Evolutionary conservation across 2,797 vertebrate genomes (phyloP).

Genomic region (Kryptolebias ocellatus): DNA sequence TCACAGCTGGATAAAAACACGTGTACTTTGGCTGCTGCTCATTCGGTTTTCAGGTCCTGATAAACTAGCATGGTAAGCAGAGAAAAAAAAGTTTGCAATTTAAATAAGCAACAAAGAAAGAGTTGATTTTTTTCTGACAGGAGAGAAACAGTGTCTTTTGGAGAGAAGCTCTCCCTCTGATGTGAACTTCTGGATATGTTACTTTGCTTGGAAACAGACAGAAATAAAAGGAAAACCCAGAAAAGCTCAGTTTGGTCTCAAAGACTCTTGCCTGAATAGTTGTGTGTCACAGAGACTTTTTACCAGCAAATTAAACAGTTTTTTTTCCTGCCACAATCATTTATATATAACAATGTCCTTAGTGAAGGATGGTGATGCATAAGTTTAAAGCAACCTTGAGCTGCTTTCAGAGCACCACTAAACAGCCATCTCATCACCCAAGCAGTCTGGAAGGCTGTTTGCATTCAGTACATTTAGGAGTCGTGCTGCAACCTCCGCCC

Average conservation of each 20-base stretch:
- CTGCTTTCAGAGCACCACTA: conserved; percentile 57
- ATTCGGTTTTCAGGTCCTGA: neutral
- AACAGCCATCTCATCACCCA: conserved; percentile 91
- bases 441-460: conserved; percentile 86
- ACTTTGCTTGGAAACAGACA: too few relatives aligned
- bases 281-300: neutral
- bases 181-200: neutral
- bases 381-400: conserved; percentile 5
- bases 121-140: neutral
- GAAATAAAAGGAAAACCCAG: neutral
- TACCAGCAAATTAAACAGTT: neutral
- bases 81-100: neutral
- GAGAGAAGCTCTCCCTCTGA: neutral
- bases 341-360: conserved; percentile 27
- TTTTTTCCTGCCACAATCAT: conserved; percentile 19
- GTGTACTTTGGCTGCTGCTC: neutral
- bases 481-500: conserved; percentile 52
- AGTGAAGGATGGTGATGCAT: neutral
- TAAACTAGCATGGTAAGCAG: neutral
- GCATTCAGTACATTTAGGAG: conserved; percentile 83
- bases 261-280: conserved; percentile 1
- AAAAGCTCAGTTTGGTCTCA: neutral
- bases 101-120: neutral
- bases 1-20: neutral
- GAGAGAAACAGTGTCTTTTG: neutral